A percentile compares a stretch with the other conserved stretches of the same genome.
Conservation (phyloP, 64 coral and sea anemone genomes). For the Pocillopora damicornis region DNA sequence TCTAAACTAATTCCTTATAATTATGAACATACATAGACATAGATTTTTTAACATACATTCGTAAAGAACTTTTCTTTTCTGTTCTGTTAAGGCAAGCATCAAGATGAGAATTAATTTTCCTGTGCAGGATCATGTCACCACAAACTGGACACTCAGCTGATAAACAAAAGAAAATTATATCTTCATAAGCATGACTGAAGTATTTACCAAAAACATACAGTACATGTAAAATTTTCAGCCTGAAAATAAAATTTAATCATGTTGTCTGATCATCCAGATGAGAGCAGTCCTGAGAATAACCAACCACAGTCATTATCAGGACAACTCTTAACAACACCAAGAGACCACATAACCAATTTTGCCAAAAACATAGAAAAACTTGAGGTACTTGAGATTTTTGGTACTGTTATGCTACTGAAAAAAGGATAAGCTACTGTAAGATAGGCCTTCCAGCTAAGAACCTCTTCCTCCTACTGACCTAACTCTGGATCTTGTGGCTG, state of each 20-base stretch:
- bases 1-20: no score
- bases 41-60: slow-evolving; percentile 45
- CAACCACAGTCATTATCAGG: no score
- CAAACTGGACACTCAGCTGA: slow-evolving; percentile 91
- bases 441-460: not conserved
- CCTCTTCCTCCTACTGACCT: not conserved
- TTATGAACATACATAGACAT: not conserved
- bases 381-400: no score
- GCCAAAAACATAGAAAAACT: no score
- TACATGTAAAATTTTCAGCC: not conserved
- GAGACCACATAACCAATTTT: no score
- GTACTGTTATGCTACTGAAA: no score
- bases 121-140: slow-evolving; percentile 60
- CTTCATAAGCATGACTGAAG: not conserved
- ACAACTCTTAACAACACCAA: no score
- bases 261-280: no score
- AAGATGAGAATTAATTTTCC: slow-evolving; percentile 83
- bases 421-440: no score
- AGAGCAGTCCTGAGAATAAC: no score
- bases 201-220: not conserved
- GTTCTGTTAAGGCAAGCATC: slow-evolving; percentile 74
- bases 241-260: no score
- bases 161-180: slow-evolving; percentile 5
- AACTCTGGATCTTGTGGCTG: not conserved
- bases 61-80: slow-evolving; percentile 76